Evolutionary conservation across 2,113 vertebrate species (phyloP), one percentile per base, ranked within the genome.

Genomic region (Saguinus imperator): DNA sequence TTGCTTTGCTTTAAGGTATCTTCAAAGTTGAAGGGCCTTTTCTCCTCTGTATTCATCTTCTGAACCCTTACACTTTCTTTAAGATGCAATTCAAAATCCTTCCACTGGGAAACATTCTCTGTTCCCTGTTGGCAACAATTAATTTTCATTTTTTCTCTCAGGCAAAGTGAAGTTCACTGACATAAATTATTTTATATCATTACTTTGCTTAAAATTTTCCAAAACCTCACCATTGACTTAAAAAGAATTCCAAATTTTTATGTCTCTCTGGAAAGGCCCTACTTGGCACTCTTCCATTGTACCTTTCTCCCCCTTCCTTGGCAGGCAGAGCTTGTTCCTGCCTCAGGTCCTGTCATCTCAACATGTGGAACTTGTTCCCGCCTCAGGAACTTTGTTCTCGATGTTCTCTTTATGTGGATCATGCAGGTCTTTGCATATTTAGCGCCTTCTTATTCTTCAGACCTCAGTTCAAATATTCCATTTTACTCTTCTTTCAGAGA

Each of bases 111-210:
- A 91, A 85, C 4, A 79, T 16, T 84, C n/a, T 92, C 50, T 81
- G 1, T 73, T 93, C 25, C 17, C 45, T 89, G 12, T 92, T 40
- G 92, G 10, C 20, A 70, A 48, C 12, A 84, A 90, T 81, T 89
- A 37, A 75, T 75, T 87, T 87, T 88, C 35, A 91, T 58, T 96
- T 81, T 40, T 88, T 20, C 66, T 87, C 94, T 7, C 17, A 81
- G 25, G 37, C n/a, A 90, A 66, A 77, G 13, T n/a, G n/a, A n/a
- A n/a, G n/a, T n/a, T n/a, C n/a, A n/a, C n/a, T n/a, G n/a, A n/a
- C n/a, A n/a, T n/a, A n/a, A n/a, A n/a, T n/a, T n/a, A n/a, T n/a
- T n/a, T n/a, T n/a, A n/a, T n/a, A n/a, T n/a, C n/a, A n/a, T n/a
- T n/a, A n/a, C n/a, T n/a, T n/a, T n/a, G n/a, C n/a, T n/a, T n/a